Evolutionary conservation across 2,113 vertebrate species (phyloP).

Genomic region (Orycteropus afer): DNA sequence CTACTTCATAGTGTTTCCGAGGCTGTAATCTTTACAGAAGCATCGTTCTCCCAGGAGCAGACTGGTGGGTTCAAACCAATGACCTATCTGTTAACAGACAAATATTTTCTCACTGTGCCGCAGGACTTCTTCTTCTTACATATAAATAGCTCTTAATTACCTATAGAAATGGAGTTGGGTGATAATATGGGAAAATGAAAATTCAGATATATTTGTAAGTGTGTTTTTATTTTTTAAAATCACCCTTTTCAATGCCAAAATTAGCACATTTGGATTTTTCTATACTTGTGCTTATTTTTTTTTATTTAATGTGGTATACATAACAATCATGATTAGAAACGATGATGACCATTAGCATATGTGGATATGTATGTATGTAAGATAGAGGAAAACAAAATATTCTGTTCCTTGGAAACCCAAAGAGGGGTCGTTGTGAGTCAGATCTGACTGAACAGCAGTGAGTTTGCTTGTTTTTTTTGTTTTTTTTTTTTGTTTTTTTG

Average conservation of each 20-base stretch:
- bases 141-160: background rate
- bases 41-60: background rate
- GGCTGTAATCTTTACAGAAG: background rate
- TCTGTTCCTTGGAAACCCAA: no score
- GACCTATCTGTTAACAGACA: background rate
- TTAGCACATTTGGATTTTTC: background rate
- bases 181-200: background rate
- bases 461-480: no score
- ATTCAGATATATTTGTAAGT: background rate
- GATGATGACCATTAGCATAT: background rate
- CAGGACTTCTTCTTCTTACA: background rate
- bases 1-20: background rate
- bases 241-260: background rate
- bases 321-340: background rate
- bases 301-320: background rate
- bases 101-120: background rate
- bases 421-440: no score
- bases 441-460: no score
- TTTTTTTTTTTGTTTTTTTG: no score
- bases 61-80: background rate
- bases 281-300: background rate
- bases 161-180: background rate
- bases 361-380: background rate
- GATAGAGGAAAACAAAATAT: background rate
- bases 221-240: background rate